These are phyloP conservation scores for Pammene fasciana DNA, from an alignment of 2,888 invertebrate genomes.

Conservation along the genomic window DNA sequence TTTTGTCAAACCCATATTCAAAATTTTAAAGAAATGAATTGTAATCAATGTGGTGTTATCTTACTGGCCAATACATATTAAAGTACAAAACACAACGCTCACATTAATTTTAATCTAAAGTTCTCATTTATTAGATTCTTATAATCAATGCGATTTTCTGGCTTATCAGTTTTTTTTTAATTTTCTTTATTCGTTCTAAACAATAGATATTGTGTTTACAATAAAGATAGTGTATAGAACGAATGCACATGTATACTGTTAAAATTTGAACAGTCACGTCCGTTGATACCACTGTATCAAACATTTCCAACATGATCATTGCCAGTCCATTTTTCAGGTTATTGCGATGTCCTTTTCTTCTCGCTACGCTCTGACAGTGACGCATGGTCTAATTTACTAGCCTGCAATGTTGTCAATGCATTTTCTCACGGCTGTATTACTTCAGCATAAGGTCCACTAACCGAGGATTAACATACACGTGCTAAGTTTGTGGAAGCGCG, in stretches of 20 bases:
- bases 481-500: constrained; percentile 51
- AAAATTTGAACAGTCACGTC: not conserved
- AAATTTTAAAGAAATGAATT: too few species aligned
- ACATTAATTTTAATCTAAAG: too few species aligned
- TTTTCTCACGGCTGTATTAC: constrained; percentile 48
- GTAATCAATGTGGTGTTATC: too few species aligned
- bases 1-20: too few species aligned
- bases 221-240: not conserved
- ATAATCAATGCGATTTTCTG: too few species aligned
- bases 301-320: constrained; percentile 54
- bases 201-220: too few species aligned
- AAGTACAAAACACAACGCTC: too few species aligned
- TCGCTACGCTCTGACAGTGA: constrained; percentile 69
- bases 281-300: not conserved
- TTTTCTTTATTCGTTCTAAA: too few species aligned
- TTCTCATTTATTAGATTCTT: too few species aligned
- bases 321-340: constrained; percentile 74
- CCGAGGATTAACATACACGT: constrained; percentile 42
- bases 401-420: constrained; percentile 54
- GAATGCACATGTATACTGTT: not conserved
- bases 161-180: too few species aligned
- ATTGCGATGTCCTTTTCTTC: constrained; percentile 66
- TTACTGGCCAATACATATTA: too few species aligned
- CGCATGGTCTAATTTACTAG: constrained; percentile 75
- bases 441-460: constrained; percentile 55